Evolutionary conservation across 2,888 invertebrate species (phyloP).

Genomic region (Drosophila tanythrix): DNA sequence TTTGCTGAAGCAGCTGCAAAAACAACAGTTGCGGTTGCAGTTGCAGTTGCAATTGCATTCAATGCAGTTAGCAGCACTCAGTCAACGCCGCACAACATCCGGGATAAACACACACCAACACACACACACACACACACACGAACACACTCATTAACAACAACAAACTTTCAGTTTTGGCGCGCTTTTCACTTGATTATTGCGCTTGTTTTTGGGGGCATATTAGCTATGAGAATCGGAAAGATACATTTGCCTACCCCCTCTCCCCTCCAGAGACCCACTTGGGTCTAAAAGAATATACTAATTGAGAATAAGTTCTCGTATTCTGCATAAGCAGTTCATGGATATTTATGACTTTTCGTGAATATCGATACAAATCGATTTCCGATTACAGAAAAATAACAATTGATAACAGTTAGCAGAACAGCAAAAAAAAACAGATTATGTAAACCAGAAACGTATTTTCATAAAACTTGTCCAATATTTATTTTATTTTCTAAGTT

Average conservation of each 20-base stretch:
- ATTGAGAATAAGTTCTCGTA: neutral
- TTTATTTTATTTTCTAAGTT: neutral
- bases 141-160: neutral
- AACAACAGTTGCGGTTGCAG: constrained; percentile 16
- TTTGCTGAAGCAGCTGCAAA: constrained; percentile 24
- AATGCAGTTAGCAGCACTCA: constrained; percentile 43
- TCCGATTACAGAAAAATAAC: neutral
- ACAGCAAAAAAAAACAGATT: neutral
- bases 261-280: no score
- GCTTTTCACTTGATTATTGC: constrained; percentile 28
- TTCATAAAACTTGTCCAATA: neutral
- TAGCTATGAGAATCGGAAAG: neutral
- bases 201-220: constrained; percentile 1
- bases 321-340: neutral
- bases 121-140: constrained; percentile 15
- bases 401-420: no score
- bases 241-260: neutral
- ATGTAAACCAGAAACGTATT: neutral
- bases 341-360: neutral
- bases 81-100: constrained; percentile 50
- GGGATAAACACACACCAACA: constrained; percentile 43
- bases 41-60: constrained; percentile 38
- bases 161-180: constrained; percentile 39
- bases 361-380: neutral
- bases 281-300: neutral